Conservation (phyloP, 2,113 vertebrate genomes). For the Syngnathus typhle region DNA sequence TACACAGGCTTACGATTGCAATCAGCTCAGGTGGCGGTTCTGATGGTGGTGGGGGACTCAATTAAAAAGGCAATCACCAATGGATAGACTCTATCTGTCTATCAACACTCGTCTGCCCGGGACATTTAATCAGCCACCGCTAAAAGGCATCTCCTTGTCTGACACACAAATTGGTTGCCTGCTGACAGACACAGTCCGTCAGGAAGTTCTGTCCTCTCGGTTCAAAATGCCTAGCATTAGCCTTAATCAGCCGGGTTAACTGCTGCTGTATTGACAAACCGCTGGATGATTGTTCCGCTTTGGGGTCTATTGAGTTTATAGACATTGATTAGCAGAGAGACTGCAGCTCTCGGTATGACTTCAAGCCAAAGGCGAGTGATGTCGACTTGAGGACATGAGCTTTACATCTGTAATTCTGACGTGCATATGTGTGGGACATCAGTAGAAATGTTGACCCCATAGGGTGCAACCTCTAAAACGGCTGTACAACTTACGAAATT, state of each 20-base stretch:
- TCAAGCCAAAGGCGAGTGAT: conserved; percentile 25
- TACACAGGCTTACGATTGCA: conserved; percentile 54
- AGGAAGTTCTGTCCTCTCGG: conserved; percentile 7
- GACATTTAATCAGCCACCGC: conserved; percentile 49
- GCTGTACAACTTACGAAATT: not conserved
- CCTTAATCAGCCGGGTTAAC: conserved; percentile 60
- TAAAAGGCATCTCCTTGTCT: conserved; percentile 26
- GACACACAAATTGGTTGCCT: conserved; percentile 32
- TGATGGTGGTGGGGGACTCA: conserved; percentile 47
- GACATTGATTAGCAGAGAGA: conserved; percentile 45
- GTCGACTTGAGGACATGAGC: conserved; percentile 7
- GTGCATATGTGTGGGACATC: not conserved
- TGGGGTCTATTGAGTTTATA: conserved; percentile 52
- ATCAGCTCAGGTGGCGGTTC: conserved; percentile 52
- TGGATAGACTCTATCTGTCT: conserved; percentile 61
- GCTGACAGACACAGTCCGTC: conserved; percentile 56
- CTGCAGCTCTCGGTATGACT: conserved; percentile 13
- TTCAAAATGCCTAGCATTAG: conserved; percentile 33
- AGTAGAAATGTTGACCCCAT: not conserved
- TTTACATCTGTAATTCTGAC: not conserved
- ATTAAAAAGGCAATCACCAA: conserved; percentile 69
- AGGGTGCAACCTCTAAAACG: not conserved
- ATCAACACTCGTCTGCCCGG: conserved; percentile 45
- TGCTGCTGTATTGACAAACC: conserved; percentile 53
- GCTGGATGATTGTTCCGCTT: conserved; percentile 46